Base-by-base conservation (phyloP, 1,140 invertebrate genomes). In the Eupristina koningsbergeri region DNA sequence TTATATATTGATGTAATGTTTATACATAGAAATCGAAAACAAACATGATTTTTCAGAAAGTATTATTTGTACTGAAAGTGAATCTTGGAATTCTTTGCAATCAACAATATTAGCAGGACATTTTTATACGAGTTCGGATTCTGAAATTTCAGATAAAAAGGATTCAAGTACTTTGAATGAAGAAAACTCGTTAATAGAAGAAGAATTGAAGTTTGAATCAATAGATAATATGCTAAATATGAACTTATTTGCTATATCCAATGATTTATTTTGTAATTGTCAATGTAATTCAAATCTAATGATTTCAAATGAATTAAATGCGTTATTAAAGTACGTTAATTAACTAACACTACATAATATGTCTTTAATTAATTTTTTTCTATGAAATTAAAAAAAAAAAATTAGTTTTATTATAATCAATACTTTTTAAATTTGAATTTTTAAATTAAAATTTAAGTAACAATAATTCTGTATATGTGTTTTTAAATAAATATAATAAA, bases 211-310 rank as follows among this genome's bases (percentile, higher is more conserved):
- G 31, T 64, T 58, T 26, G 26, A 63, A n/a, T 39, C 22, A 17
- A 19, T 36, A 36, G 41, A 63, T 19, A 69, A 69, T 29, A 15
- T 69, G 41, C n/a, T 80, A n/a, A 80, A 80, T 47, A 34, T 67
- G 17, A 80, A 80, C 50, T 34, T 80, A 19, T 63, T 69, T 53
- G 78, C 78, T 34, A 61, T 80, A 11, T 50, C 39, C 8, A 45
- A 69, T n/a, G 78, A 80, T 26, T 63, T 80, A n/a, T 80, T 69
- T 36, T 79, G 41, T 19, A 61, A 79, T 61, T 79, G 77, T 17
- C 61, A 29, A 61, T 39, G 39, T 34, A 19, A 34, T 74, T 39
- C 61, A 17, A 78, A 36, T 29, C 36, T 31, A 47, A 74, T 9
- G 26, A 29, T 47, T 50, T 22, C 11, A 31, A 61, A 58, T 17